Conservation (phyloP, 2,113 vertebrate species). For the Dasyurus viverrinus region DNA sequence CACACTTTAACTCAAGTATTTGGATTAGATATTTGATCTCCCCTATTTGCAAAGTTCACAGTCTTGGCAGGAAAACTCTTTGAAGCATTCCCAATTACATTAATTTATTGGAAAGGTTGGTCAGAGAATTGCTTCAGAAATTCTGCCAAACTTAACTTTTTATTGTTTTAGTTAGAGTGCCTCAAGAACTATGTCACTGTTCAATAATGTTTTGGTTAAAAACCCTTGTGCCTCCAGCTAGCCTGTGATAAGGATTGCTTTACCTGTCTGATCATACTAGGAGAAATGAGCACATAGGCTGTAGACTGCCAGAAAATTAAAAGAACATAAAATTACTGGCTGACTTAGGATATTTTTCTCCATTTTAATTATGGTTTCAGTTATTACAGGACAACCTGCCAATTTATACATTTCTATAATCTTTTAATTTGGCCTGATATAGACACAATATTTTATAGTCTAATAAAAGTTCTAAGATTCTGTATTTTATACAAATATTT, state of each 20-base stretch:
- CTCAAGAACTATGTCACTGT: not conserved
- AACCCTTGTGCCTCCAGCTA: not conserved
- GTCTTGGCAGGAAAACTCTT: constrained; percentile 68
- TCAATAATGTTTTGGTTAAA: constrained; percentile 30
- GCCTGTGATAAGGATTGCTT: rapidly evolving
- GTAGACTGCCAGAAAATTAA: constrained; percentile 23
- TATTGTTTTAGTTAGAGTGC: not conserved
- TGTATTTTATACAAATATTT: constrained; percentile 68
- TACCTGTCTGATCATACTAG: not conserved
- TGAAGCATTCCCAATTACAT: constrained; percentile 69
- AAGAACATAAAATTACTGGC: not conserved
- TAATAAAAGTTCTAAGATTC: constrained; percentile 74
- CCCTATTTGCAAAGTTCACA: constrained; percentile 52
- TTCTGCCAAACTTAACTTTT: constrained; percentile 28
- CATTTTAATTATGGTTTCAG: constrained; percentile 74
- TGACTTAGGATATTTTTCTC: constrained; percentile 58
- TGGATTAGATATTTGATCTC: constrained; percentile 67
- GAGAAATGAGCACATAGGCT: not conserved
- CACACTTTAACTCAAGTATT: constrained; percentile 65
- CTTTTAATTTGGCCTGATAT: constrained; percentile 67
- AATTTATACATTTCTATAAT: constrained; percentile 73
- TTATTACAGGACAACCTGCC: constrained; percentile 68
- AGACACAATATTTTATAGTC: constrained; percentile 56
- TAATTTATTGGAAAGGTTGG: constrained; percentile 56
- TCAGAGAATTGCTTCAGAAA: constrained; percentile 32